Base-by-base conservation (phyloP, 2,888 invertebrate species). In the Apocheima hispidaria region DNA sequence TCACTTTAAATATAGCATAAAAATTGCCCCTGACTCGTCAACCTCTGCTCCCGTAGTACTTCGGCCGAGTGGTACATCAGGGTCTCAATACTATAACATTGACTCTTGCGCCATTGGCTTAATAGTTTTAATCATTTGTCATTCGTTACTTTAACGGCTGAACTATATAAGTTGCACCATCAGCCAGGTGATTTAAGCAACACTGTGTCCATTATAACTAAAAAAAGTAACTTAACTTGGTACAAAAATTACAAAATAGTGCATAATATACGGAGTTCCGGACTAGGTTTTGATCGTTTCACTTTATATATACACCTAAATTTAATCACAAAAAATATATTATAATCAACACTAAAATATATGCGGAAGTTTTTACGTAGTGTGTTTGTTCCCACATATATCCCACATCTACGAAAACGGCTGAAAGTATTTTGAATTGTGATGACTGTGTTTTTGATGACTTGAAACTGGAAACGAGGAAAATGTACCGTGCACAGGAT, bases 151-250 rank as follows among this genome's bases (percentile, higher is more conserved):
- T 66, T 72, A 70, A 64, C 56, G 46, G 60, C 43, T 69, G 70
- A 69, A 73, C 66, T 69, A 69, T 71, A 71, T 78, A 73, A 67
- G 69, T 81, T 78, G 68, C 82, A 73, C 62, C 79, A 84, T 76
- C 73, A 65, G 46, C 66, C 66, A 71, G 74, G 76, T 80, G 79
- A 83, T 81, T 79, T 77, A 68, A 71, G 79, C 72, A 73, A 73
- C 66, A 61, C 54, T 70, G 68, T 68, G 69, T 63, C 71, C 70
- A 43, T 43, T 41, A 44, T 16, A 20, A 14, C 9, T 35, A 35
- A 26, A 44, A 21, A 49, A 16, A 54, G 60, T 54, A 60, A 50
- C 43, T 30, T 21, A 54, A 43, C 48, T 50, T 50, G n/a, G 10
- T 2, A 28, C 33, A 10, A 14, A 21, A 23, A 7, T 2, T 3